Evolutionary conservation across 2,888 invertebrate genomes (phyloP).

Genomic region (Yponomeuta sedellus): DNA sequence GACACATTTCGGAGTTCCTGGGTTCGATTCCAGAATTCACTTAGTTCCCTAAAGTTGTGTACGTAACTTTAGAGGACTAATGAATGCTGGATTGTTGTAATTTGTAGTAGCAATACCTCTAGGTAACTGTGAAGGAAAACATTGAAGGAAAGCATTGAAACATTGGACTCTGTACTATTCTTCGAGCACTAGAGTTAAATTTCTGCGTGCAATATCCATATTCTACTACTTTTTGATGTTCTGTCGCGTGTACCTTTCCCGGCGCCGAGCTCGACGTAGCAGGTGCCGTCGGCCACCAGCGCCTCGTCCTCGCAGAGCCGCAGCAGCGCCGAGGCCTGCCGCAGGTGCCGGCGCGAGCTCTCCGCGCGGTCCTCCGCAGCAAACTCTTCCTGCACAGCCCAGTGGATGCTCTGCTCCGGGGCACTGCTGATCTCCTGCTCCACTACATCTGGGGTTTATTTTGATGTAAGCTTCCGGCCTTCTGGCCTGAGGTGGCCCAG

Average conservation of each 20-base stretch:
- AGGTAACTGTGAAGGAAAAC: too few species aligned
- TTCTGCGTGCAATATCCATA: too few species aligned
- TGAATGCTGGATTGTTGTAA: too few species aligned
- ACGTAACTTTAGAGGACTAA: too few species aligned
- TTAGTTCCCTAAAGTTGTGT: too few species aligned
- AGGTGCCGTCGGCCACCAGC: constrained; percentile 78
- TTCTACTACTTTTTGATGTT: background rate
- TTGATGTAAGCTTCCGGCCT: background rate
- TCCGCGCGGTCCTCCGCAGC: constrained; percentile 72
- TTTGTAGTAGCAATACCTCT: too few species aligned
- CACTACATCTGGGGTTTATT: constrained; percentile 36
- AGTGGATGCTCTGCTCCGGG: constrained; percentile 44
- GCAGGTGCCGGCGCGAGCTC: constrained; percentile 82
- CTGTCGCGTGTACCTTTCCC: constrained; percentile 82
- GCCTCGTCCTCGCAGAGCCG: constrained; percentile 79
- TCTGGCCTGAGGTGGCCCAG: background rate
- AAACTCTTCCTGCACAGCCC: constrained; percentile 42
- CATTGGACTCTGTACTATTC: too few species aligned
- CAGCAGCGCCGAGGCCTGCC: constrained; percentile 86
- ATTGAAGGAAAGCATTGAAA: too few species aligned
- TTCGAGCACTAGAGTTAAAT: too few species aligned
- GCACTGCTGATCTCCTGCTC: constrained; percentile 37
- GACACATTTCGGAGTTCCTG: too few species aligned
- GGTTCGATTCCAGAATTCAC: too few species aligned
- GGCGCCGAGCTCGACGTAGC: constrained; percentile 92